These are phyloP conservation scores for Drusus annulatus DNA, from an alignment of 1,140 invertebrate genomes.

Conservation along the genomic window DNA sequence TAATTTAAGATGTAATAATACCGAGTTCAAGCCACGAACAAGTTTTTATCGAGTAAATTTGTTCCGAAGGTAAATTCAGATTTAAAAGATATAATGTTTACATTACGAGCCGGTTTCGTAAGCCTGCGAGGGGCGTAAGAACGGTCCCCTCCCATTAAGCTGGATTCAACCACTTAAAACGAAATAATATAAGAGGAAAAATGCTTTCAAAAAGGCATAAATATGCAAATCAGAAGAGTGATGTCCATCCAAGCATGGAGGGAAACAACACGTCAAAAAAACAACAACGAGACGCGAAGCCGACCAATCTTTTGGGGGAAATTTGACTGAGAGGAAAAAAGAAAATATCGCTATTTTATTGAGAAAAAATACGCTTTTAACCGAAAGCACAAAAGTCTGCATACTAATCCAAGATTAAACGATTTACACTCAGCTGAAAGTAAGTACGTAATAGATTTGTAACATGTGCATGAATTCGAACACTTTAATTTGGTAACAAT, in stretches of 20 bases:
- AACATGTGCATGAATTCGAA: no score
- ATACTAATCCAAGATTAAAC: no score
- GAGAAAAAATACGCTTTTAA: background rate
- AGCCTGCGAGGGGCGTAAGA: conserved; percentile 6
- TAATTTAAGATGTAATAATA: no score
- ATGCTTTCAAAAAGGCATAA: conserved; percentile 54
- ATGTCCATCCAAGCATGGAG: conserved; percentile 47
- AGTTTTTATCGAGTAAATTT: no score
- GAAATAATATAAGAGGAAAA: conserved; percentile 55
- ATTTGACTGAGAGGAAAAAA: conserved; percentile 11
- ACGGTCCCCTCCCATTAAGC: conserved; percentile 21
- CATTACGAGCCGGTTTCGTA: conserved; percentile 13
- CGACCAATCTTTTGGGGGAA: conserved; percentile 24
- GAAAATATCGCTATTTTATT: conserved; percentile 6
- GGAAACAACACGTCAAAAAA: conserved; percentile 40
- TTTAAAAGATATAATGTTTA: background rate
- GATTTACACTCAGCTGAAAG: no score
- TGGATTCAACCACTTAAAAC: conserved; percentile 51
- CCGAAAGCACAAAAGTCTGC: no score
- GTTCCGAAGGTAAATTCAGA: no score
- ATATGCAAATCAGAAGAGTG: conserved; percentile 55
- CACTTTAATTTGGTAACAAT: no score
- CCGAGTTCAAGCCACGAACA: no score
- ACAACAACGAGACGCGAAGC: conserved; percentile 19
- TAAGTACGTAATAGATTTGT: no score